A percentile compares a stretch with the other conserved stretches of the same genome.
These are phyloP conservation scores for Zaprionus vittiger DNA, from an alignment of 1,140 invertebrate species.

Conservation along the genomic window DNA sequence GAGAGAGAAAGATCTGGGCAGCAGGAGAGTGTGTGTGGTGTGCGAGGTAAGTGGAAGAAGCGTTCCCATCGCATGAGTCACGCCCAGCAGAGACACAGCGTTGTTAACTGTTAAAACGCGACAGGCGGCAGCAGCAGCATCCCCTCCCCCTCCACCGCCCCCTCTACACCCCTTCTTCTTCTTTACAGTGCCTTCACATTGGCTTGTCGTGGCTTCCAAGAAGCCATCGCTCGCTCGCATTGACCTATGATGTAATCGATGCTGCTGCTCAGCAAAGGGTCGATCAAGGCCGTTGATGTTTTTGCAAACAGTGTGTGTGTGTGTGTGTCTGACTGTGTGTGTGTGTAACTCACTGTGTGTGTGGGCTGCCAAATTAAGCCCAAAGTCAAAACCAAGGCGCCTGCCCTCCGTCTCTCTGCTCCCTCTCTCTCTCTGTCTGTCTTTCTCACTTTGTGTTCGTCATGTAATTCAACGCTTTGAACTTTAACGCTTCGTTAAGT, in stretches of 20 bases:
- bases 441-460: constrained; percentile 34
- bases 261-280: constrained; percentile 32
- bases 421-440: background rate
- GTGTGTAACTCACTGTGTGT: background rate
- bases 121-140: background rate
- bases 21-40: background rate
- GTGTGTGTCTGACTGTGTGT: constrained; percentile 15
- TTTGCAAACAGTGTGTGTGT: constrained; percentile 28
- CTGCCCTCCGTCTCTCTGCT: background rate
- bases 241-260: constrained; percentile 48
- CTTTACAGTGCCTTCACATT: background rate
- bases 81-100: background rate
- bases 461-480: constrained; percentile 77
- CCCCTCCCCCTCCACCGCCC: background rate
- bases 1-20: background rate
- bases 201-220: constrained; percentile 13
- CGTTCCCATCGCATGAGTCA: constrained; percentile 49
- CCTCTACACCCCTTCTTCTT: background rate
- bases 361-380: constrained; percentile 36
- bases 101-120: constrained; percentile 34
- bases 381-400: constrained; percentile 74
- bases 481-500: constrained; percentile 81
- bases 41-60: constrained; percentile 8
- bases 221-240: constrained; percentile 8
- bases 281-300: constrained; percentile 37